Conservation (phyloP, 1,140 invertebrate genomes). For the Apis cerana region DNA sequence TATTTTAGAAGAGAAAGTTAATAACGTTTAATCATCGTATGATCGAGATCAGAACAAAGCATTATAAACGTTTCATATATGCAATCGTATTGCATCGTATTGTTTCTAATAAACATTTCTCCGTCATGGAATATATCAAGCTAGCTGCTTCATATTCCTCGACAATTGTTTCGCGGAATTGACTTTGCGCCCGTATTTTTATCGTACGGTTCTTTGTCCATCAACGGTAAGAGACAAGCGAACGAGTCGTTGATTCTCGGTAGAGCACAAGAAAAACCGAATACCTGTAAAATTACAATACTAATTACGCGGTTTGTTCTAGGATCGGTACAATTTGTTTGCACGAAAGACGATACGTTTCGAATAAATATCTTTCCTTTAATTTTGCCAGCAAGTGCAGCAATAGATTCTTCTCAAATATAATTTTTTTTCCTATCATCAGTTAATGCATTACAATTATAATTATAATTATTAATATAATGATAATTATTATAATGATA, state of each 20-base stretch:
- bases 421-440: too few species aligned
- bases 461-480: too few species aligned
- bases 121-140: background rate
- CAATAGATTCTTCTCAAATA: too few species aligned
- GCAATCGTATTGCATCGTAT: background rate
- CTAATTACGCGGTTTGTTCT: background rate
- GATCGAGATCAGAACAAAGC: background rate
- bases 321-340: background rate
- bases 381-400: background rate
- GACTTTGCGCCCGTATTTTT: background rate
- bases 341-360: background rate
- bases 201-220: background rate
- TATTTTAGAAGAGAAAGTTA: background rate
- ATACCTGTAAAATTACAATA: constrained; percentile 15
- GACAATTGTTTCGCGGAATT: background rate
- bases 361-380: background rate
- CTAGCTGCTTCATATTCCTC: too few species aligned
- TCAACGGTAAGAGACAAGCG: background rate
- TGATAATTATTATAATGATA: too few species aligned
- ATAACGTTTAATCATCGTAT: background rate
- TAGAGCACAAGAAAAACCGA: background rate
- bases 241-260: background rate
- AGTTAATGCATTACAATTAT: too few species aligned
- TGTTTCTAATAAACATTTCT: background rate
- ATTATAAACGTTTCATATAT: background rate